Base-by-base conservation (phyloP, 2,113 vertebrate genomes). In the Rhombomys opimus region DNA sequence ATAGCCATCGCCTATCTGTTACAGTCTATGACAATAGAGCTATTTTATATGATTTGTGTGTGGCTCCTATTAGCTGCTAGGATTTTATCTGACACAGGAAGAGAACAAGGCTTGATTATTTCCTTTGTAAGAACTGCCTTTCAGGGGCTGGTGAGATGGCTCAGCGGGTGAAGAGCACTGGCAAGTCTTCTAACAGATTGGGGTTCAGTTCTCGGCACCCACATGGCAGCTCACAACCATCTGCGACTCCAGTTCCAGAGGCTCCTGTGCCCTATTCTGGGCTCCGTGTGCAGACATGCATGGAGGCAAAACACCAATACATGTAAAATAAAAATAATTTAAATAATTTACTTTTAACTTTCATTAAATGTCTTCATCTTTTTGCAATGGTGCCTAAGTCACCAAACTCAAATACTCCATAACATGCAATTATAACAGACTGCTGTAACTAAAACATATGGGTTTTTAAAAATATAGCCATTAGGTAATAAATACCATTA, bases 1-100 rank as follows among this genome's bases (percentile, higher is more conserved):
- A 84, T 35, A 57, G 46, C 61, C 77, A 82, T 54, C 93, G 73
- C 82, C 61, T 91, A 35, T 89, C n/a, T 87, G 78, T 91, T 68
- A 70, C 57, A 87, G 61, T 86, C 52, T n/a, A 20, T 73, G 32
- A 94, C 95, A 93, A 92, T 75, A 92, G 87, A 89, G 90, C 61
- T 91, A 94, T 75, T 95, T 86, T 82, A 95, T 90, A 23, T 22
- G 63, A 93, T 65, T 67, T 96, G 50, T 89, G 57, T 23, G 20
- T 27, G 30, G 75, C 22, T 35, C 10, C 73, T 88, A 8, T 2
- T 5, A 95, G 82, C 87, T 77, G 73, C 57, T 91, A 91, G 87
- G 50, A 87, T 93, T 89, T 89, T 90, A 90, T 88, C 52, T 82
- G 61, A 41, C 54, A 90, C 68, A 38, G 30, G 25, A 84, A 65